phyloP scores from a whole-genome alignment of 2,888 invertebrate genomes.

The Neocrepidodera transversa region DNA sequence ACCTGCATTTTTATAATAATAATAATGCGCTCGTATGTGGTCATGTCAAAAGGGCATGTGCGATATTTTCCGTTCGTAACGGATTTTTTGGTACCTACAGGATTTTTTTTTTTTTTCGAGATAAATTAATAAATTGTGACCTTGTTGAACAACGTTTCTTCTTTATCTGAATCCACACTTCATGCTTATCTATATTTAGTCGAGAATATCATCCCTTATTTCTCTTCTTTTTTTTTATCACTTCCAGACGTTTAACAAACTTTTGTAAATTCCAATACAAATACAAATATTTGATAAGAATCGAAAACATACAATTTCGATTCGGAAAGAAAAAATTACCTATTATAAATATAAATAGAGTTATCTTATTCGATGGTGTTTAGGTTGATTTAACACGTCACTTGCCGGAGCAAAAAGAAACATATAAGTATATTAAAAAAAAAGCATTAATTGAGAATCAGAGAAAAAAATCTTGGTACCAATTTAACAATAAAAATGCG shows the following conservation, averaged over 20 bases:
- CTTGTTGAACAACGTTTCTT: too few relatives aligned
- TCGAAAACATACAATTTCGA: constrained; percentile 3
- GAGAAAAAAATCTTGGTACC: too few relatives aligned
- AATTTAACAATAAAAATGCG: too few relatives aligned
- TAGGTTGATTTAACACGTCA: too few relatives aligned
- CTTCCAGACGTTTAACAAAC: constrained; percentile 9
- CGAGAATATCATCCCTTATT: not conserved
- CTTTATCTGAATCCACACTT: too few relatives aligned
- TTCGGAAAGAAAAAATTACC: constrained; percentile 8
- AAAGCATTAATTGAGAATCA: too few relatives aligned
- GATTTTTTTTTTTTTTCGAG: too few relatives aligned
- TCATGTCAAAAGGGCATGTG: constrained; percentile 46
- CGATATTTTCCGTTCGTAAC: constrained; percentile 40
- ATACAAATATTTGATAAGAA: constrained; percentile 15
- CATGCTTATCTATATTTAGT: not conserved
- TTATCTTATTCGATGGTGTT: not conserved
- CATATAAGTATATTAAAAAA: too few relatives aligned
- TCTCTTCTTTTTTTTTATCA: not conserved
- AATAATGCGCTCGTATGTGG: constrained; percentile 40
- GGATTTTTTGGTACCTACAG: too few relatives aligned
- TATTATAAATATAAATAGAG: constrained; percentile 2
- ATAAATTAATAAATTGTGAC: too few relatives aligned
- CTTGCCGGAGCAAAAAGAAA: too few relatives aligned
- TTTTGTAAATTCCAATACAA: constrained; percentile 19
- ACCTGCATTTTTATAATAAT: constrained; percentile 43